A percentile compares a stretch with the other conserved stretches of the same genome.
Evolutionary conservation across 1,140 invertebrate genomes (phyloP).

Genomic region (Drosophila kohkoa): DNA sequence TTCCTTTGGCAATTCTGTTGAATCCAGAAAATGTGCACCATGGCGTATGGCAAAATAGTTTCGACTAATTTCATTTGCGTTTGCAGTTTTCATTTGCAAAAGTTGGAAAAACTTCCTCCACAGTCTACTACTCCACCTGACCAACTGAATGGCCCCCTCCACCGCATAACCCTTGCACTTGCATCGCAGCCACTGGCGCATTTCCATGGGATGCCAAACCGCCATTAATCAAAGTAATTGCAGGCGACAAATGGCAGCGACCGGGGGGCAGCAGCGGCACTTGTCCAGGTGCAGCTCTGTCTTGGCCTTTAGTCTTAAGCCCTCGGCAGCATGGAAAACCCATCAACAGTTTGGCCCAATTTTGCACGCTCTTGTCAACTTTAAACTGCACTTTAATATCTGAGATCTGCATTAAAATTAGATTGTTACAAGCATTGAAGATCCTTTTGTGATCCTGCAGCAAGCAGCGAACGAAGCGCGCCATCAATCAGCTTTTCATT

Average conservation of each 20-base stretch:
- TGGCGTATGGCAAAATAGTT: constrained; percentile 66
- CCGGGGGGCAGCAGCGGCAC: constrained; percentile 5
- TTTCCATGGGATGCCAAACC: constrained; percentile 62
- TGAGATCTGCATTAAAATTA: too few relatives aligned
- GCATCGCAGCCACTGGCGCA: constrained; percentile 33
- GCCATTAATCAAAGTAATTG: constrained; percentile 80
- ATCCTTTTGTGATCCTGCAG: background rate
- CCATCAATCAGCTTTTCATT: constrained; percentile 25
- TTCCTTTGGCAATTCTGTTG: background rate
- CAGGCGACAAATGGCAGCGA: constrained; percentile 48
- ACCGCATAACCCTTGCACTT: background rate
- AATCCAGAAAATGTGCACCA: constrained; percentile 21
- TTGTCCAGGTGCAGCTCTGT: constrained; percentile 29
- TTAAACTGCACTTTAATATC: background rate
- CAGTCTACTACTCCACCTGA: background rate
- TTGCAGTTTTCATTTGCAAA: constrained; percentile 70
- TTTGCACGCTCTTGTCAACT: background rate
- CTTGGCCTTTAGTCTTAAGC: constrained; percentile 30
- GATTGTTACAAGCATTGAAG: too few relatives aligned
- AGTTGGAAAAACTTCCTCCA: constrained; percentile 51
- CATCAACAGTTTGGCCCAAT: constrained; percentile 15
- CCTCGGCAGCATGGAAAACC: background rate
- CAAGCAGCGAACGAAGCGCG: background rate
- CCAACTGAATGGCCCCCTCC: background rate
- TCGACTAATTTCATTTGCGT: constrained; percentile 80